Base-by-base conservation (phyloP, 2,113 vertebrate species). In the Triplophysa rosa region DNA sequence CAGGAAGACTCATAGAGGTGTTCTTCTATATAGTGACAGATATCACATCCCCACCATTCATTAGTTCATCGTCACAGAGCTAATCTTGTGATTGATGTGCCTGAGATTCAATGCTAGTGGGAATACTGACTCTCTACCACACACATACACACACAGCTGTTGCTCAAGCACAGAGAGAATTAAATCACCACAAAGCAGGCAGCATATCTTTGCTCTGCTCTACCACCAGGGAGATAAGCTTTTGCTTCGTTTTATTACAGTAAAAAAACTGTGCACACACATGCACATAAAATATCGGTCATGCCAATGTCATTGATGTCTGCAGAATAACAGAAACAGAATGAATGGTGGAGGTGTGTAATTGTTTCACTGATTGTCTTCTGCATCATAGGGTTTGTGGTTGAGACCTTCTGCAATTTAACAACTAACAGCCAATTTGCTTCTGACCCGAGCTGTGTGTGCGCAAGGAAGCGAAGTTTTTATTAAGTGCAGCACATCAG, bases 1-100 rank as follows among this genome's bases (percentile, higher is more conserved):
- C 33, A 54, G n/a, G 47, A 65, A 63, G n/a, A 65, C 24, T 72
- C 23, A 23, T 24, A 21, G n/a, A 49, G 37, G 12, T 69, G 42
- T 61, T 73, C 26, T 54, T 62, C 42, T 45, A 17, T 64, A 21
- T 71, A 52, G 42, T 64, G 58, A 58, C 58, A 52, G 29, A 78
- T 68, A 61, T 70, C 45, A 40, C 62, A 59, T 80, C 62, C 23
- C 10, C 29, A 12, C 47, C 62, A 29, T 73, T 73, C 69, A 67
- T 74, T 80, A 56, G 49, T 67, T 64, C 61, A 40, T 66, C 23
- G 61, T 66, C 59, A 26, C 26, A 72, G 37, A 40, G 47, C 56
- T 80, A 42, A 42, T 49, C 68, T 66, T 73, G 69, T 59, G 79
- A 66, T 74, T 65, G 69, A 67, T 80, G 70, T 37, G 23, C 23